Percentiles rank a stretch among this genome's conserved stretches.
Evolutionary conservation across 2,797 vertebrate genomes (phyloP).

Genomic region (Furcifer pardalis): DNA sequence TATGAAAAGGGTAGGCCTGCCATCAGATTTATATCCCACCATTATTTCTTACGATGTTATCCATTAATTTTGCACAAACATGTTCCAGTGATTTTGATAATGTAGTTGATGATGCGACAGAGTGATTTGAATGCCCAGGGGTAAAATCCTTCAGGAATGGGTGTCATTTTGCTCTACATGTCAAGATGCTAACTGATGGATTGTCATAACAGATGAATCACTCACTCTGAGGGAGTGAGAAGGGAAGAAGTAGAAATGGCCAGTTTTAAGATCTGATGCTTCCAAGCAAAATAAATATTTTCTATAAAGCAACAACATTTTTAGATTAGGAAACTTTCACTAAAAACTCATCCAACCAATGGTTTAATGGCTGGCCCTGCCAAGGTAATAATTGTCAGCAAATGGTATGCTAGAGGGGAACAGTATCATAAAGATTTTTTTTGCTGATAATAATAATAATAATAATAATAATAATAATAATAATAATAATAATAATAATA

Average conservation of each 20-base stretch:
- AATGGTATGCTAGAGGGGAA: background rate
- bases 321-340: background rate
- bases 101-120: slow-evolving; percentile 43
- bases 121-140: slow-evolving; percentile 36
- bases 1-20: slow-evolving; percentile 35
- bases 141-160: slow-evolving; percentile 65
- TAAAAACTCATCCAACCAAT: background rate
- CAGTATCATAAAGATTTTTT: background rate
- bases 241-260: background rate
- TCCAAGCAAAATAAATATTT: background rate
- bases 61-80: slow-evolving; percentile 70
- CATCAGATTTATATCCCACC: slow-evolving; percentile 60
- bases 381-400: background rate
- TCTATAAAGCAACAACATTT: background rate
- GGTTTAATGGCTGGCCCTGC: background rate
- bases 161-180: slow-evolving; percentile 52
- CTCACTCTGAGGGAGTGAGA: background rate
- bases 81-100: slow-evolving; percentile 69
- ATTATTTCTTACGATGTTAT: slow-evolving; percentile 60
- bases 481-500: no score
- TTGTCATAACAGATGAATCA: slow-evolving; percentile 60
- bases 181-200: slow-evolving; percentile 61
- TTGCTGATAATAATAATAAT: no score
- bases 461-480: no score
- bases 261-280: background rate